These are phyloP conservation scores for Ganaspis brasiliensis DNA, from an alignment of 2,888 invertebrate genomes.

Conservation along the genomic window DNA sequence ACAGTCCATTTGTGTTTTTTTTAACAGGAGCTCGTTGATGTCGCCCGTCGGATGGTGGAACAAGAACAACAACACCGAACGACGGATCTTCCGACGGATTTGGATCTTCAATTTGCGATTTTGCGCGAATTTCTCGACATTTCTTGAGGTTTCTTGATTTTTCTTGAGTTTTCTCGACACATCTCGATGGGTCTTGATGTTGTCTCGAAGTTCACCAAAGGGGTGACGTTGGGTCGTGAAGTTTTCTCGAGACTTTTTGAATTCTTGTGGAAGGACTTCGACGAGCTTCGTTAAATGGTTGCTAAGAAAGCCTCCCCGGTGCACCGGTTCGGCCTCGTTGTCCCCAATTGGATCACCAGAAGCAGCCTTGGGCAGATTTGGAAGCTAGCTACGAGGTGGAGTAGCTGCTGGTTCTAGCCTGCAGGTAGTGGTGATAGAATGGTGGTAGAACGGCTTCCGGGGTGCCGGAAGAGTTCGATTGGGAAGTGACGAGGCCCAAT, in stretches of 20 bases:
- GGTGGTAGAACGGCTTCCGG: slow-evolving; percentile 72
- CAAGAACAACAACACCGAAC: slow-evolving; percentile 3
- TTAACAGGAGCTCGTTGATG: slow-evolving; percentile 17
- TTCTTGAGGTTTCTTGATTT: too few species aligned
- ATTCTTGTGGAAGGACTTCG: background rate
- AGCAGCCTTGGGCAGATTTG: background rate
- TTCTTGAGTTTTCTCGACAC: too few species aligned
- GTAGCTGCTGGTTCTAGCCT: slow-evolving; percentile 77
- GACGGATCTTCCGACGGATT: slow-evolving; percentile 19
- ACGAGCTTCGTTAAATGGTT: slow-evolving; percentile 49
- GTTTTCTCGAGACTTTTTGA: too few species aligned
- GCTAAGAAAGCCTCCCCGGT: slow-evolving; percentile 73
- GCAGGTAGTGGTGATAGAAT: slow-evolving; percentile 79
- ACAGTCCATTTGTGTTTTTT: slow-evolving; percentile 23
- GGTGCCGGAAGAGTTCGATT: slow-evolving; percentile 60
- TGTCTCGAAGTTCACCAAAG: too few species aligned
- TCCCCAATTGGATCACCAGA: slow-evolving; percentile 58
- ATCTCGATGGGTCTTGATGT: too few species aligned
- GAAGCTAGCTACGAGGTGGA: slow-evolving; percentile 74
- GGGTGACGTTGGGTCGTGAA: too few species aligned
- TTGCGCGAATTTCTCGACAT: background rate
- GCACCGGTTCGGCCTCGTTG: slow-evolving; percentile 69
- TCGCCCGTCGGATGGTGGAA: slow-evolving; percentile 39
- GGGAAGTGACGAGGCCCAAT: slow-evolving; percentile 78
- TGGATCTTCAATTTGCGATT: slow-evolving; percentile 4